Conservation (phyloP, 1,140 invertebrate species). For the Palaemon carinicauda region DNA sequence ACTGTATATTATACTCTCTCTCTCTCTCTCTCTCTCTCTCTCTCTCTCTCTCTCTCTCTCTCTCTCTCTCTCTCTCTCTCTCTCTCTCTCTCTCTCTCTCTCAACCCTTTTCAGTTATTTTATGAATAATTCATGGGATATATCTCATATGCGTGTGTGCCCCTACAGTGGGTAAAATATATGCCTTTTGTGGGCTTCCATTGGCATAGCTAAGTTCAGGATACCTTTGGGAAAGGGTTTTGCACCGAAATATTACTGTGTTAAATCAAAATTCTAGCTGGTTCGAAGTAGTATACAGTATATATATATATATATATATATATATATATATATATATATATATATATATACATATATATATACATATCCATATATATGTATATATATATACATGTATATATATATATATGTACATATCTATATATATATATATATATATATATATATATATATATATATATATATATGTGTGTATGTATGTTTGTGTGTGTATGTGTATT, state of each 20-base stretch:
- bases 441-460: neutral
- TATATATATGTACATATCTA: neutral
- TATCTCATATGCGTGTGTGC: neutral
- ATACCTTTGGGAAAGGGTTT: neutral
- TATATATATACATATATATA: neutral
- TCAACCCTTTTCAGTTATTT: neutral
- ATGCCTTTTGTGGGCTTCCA: too few species aligned
- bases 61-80: neutral
- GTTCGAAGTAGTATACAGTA: neutral
- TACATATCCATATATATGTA: neutral
- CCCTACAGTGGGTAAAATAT: too few species aligned
- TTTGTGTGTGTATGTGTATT: neutral
- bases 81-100: neutral
- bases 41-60: neutral
- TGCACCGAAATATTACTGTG: neutral
- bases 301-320: too few species aligned
- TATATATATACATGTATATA: neutral
- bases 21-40: neutral
- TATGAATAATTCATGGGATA: neutral
- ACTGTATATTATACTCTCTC: too few species aligned
- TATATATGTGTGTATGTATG: neutral
- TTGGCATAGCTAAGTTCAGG: too few species aligned
- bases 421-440: neutral
- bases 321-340: neutral
- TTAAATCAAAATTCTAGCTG: neutral